phyloP scores from a whole-genome alignment of 2,888 invertebrate species.

The Ornithoptera alexandrae region DNA sequence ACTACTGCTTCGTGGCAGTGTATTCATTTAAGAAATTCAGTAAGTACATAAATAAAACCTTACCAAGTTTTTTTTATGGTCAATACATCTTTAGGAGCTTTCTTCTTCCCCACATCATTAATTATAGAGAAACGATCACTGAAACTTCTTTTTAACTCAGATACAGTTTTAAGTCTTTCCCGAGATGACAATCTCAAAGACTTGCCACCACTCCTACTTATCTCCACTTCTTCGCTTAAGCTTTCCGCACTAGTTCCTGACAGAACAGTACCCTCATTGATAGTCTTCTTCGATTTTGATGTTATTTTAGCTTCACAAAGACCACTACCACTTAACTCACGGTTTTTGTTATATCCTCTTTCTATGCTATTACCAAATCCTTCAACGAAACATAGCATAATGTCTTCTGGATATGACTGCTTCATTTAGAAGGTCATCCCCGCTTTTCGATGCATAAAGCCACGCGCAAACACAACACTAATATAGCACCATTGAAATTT shows the following conservation, averaged over 20 bases:
- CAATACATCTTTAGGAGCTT: conserved; percentile 57
- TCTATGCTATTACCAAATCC: conserved; percentile 77
- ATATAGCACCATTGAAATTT: neutral
- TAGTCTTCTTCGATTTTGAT: conserved; percentile 48
- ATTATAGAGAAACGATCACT: conserved; percentile 72
- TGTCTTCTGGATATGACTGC: conserved; percentile 74
- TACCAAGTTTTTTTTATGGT: conserved; percentile 77
- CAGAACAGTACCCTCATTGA: conserved; percentile 35
- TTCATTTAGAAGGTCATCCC: conserved; percentile 74
- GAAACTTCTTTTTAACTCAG: conserved; percentile 71
- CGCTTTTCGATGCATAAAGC: conserved; percentile 21
- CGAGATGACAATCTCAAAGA: conserved; percentile 60
- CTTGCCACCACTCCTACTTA: conserved; percentile 54
- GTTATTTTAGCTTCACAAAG: conserved; percentile 45
- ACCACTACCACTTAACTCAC: conserved; percentile 55
- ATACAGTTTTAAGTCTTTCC: conserved; percentile 46
- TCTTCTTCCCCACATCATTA: conserved; percentile 60
- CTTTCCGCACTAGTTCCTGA: conserved; percentile 37
- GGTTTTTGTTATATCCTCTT: conserved; percentile 54
- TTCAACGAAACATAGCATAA: conserved; percentile 86
- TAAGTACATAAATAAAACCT: conserved; percentile 30
- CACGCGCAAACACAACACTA: conserved; percentile 10
- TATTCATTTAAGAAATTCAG: neutral
- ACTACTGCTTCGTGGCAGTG: too few species aligned
- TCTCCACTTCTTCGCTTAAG: conserved; percentile 45